A percentile compares a stretch with the other conserved stretches of the same genome.
These are phyloP conservation scores for Charaxes varanes DNA, from an alignment of 1,140 invertebrate genomes.

Conservation along the genomic window DNA sequence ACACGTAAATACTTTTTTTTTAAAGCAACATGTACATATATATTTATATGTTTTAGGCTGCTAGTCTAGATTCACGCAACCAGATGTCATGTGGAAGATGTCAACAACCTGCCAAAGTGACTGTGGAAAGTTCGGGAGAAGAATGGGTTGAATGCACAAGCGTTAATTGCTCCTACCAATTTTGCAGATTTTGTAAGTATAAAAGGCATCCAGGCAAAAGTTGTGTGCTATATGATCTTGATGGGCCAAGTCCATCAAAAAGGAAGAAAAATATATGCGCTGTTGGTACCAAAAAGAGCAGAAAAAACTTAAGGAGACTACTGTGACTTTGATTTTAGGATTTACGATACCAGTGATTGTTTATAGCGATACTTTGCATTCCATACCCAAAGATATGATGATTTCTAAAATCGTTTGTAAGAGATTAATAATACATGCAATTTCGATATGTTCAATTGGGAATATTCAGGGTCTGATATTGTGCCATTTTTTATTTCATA, in stretches of 20 bases:
- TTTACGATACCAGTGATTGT: constrained; percentile 34
- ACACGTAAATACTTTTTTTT: too few relatives aligned
- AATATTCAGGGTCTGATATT: constrained; percentile 29
- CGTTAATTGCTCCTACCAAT: constrained; percentile 49
- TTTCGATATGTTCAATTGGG: constrained; percentile 16
- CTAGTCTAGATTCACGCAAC: constrained; percentile 43
- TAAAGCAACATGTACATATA: background rate
- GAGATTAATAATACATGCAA: constrained; percentile 23
- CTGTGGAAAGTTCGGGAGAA: constrained; percentile 49
- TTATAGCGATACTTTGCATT: constrained; percentile 34
- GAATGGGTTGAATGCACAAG: constrained; percentile 60
- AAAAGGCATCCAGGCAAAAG: constrained; percentile 50
- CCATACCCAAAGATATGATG: constrained; percentile 44
- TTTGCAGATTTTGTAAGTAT: constrained; percentile 55
- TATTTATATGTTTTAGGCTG: constrained; percentile 44
- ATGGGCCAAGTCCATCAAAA: constrained; percentile 68
- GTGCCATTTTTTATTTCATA: constrained; percentile 35
- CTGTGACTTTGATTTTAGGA: constrained; percentile 29
- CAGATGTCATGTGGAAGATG: constrained; percentile 59
- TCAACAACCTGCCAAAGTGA: constrained; percentile 55
- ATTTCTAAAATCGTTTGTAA: constrained; percentile 32
- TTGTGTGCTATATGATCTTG: constrained; percentile 53
- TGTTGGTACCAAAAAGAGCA: constrained; percentile 59
- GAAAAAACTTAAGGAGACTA: constrained; percentile 57
- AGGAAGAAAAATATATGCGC: constrained; percentile 47